Evolutionary conservation across 2,888 invertebrate species (phyloP).

Genomic region (Drosophila silvestris): DNA sequence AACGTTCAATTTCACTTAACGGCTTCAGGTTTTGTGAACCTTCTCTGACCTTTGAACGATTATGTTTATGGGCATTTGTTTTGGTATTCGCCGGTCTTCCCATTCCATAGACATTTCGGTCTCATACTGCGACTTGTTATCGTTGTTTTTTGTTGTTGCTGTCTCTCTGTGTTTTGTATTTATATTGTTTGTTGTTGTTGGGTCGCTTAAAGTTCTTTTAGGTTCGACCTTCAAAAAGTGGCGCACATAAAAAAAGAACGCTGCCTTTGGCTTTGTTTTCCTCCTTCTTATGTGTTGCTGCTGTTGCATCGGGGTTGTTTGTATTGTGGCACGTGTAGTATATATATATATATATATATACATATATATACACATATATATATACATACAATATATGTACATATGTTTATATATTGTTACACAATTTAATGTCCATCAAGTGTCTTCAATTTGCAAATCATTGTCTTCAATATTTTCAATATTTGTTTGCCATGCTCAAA

Average conservation of each 20-base stretch:
- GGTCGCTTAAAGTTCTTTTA: constrained; percentile 38
- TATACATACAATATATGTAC: not conserved
- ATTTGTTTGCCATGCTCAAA: not conserved
- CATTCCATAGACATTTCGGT: constrained; percentile 5
- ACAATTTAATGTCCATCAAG: not conserved
- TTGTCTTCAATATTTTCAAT: not conserved
- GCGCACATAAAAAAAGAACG: constrained; percentile 50
- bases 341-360: not conserved
- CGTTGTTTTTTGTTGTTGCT: constrained; percentile 17
- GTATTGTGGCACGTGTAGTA: not conserved
- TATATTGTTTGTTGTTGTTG: constrained; percentile 20
- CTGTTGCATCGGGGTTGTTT: constrained; percentile 12
- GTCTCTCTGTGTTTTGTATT: constrained; percentile 25
- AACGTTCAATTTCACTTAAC: constrained; percentile 2
- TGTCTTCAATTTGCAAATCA: not conserved
- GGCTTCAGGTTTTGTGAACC: constrained; percentile 12
- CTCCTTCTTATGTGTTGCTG: constrained; percentile 4
- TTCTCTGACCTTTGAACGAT: constrained; percentile 17
- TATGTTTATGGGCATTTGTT: constrained; percentile 19
- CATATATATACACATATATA: not conserved
- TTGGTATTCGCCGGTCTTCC: constrained; percentile 17
- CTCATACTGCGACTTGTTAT: not conserved
- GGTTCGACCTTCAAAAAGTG: constrained; percentile 73
- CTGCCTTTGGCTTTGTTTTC: constrained; percentile 32
- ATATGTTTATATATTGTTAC: not conserved